Evolutionary conservation across 1,140 invertebrate genomes (phyloP).

Genomic region (Drosophila nasuta): DNA sequence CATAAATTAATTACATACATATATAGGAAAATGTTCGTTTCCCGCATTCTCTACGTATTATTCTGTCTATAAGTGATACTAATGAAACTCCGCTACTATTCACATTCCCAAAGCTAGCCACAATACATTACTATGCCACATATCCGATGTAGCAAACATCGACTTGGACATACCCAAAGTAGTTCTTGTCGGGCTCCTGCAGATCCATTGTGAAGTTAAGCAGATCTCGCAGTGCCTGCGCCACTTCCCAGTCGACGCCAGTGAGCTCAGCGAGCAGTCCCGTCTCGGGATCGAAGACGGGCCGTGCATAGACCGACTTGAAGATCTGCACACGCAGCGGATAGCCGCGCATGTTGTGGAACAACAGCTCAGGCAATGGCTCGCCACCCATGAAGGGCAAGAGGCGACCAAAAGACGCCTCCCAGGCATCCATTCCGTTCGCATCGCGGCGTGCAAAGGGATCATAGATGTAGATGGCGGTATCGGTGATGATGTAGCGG

Average conservation of each 20-base stretch:
- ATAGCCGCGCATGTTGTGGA: conserved; percentile 71
- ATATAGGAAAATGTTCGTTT: too few species aligned
- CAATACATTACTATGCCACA: too few species aligned
- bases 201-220: conserved; percentile 75
- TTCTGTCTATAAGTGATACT: too few species aligned
- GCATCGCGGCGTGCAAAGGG: conserved; percentile 42
- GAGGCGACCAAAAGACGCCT: conserved; percentile 53
- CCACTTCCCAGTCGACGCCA: conserved; percentile 71
- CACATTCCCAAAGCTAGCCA: too few species aligned
- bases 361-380: conserved; percentile 39
- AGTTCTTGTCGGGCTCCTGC: conserved; percentile 74
- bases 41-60: too few species aligned
- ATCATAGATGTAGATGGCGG: conserved; percentile 63
- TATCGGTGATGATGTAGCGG: conserved; percentile 48
- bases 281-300: conserved; percentile 42
- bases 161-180: conserved; percentile 62
- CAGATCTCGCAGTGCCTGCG: conserved; percentile 51
- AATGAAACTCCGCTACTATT: too few species aligned
- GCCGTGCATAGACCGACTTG: conserved; percentile 65
- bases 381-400: conserved; percentile 49
- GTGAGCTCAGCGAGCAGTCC: conserved; percentile 44
- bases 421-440: neutral
- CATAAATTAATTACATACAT: too few species aligned
- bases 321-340: conserved; percentile 75
- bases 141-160: too few species aligned